A percentile compares a stretch with the other conserved stretches of the same genome.
Conservation (phyloP, 2,888 invertebrate species). For the Clostera curtula region DNA sequence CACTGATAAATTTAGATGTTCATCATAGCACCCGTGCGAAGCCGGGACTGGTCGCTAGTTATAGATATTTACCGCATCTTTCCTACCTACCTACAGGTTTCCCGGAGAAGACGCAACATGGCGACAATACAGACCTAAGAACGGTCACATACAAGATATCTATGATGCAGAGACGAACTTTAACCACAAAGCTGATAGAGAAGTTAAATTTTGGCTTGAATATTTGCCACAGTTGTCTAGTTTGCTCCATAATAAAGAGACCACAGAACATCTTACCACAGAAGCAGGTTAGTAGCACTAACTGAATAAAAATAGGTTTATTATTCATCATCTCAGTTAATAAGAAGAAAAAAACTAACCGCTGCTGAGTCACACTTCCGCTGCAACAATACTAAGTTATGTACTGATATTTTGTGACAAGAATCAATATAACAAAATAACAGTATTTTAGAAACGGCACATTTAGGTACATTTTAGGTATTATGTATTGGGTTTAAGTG, state of each 20-base stretch:
- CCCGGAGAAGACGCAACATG: slow-evolving; percentile 76
- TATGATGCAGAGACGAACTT: slow-evolving; percentile 22
- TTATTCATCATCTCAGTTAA: background rate
- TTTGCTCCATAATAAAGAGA: slow-evolving; percentile 28
- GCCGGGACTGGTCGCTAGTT: too few relatives aligned
- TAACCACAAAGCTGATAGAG: slow-evolving; percentile 28
- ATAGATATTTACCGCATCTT: too few relatives aligned
- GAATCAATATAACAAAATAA: too few relatives aligned
- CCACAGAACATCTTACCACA: slow-evolving; percentile 41
- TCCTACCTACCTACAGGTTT: slow-evolving; percentile 70
- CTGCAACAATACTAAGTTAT: too few relatives aligned
- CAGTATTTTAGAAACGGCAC: too few relatives aligned
- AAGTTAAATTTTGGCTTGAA: slow-evolving; percentile 59
- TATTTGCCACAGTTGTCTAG: slow-evolving; percentile 52
- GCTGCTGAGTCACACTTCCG: too few relatives aligned
- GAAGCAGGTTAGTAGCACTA: slow-evolving; percentile 32
- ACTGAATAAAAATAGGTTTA: background rate
- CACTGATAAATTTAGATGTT: too few relatives aligned
- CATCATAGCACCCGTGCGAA: too few relatives aligned
- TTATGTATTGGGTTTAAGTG: too few relatives aligned
- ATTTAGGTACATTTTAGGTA: too few relatives aligned
- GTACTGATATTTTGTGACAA: too few relatives aligned
- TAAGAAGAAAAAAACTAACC: too few relatives aligned
- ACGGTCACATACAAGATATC: slow-evolving; percentile 66
- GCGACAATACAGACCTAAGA: slow-evolving; percentile 73